These are phyloP conservation scores for Aphodius sticticus DNA, from an alignment of 2,888 invertebrate genomes.

Conservation along the genomic window DNA sequence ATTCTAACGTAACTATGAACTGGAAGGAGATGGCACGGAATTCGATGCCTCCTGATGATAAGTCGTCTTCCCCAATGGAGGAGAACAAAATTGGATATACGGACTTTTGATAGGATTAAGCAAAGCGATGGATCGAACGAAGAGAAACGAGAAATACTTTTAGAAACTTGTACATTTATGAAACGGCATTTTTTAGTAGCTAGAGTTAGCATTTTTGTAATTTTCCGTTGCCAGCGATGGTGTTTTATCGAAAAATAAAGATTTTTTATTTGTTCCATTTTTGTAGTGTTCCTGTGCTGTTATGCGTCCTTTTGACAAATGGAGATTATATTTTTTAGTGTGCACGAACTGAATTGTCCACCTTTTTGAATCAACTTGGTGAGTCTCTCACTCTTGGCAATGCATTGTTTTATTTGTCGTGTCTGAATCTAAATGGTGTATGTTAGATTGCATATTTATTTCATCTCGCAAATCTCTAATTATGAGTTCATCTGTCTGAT, in stretches of 20 bases:
- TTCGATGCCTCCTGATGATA: constrained; percentile 26
- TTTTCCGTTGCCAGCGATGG: not conserved
- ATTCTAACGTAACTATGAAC: constrained; percentile 50
- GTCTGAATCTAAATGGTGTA: not conserved
- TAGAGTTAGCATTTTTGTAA: not conserved
- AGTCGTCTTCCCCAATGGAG: not conserved
- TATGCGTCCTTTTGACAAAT: not conserved
- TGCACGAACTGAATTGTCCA: not conserved
- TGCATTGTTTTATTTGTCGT: not conserved
- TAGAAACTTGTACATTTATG: not conserved
- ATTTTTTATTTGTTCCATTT: not conserved
- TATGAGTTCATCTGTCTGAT: too few species aligned
- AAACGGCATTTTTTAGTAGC: not conserved
- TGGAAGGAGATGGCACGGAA: constrained; percentile 33
- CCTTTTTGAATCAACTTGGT: not conserved
- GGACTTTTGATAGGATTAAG: constrained; percentile 28
- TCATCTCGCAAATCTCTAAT: too few species aligned
- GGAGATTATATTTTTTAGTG: not conserved
- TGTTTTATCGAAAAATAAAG: not conserved
- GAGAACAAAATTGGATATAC: constrained; percentile 24
- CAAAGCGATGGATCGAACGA: constrained; percentile 6
- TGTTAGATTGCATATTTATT: not conserved
- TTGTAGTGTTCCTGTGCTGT: not conserved
- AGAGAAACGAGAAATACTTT: constrained; percentile 12
- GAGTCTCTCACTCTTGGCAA: not conserved